Base-by-base conservation (phyloP, 2,888 invertebrate species). In the Resseliella maxima region DNA sequence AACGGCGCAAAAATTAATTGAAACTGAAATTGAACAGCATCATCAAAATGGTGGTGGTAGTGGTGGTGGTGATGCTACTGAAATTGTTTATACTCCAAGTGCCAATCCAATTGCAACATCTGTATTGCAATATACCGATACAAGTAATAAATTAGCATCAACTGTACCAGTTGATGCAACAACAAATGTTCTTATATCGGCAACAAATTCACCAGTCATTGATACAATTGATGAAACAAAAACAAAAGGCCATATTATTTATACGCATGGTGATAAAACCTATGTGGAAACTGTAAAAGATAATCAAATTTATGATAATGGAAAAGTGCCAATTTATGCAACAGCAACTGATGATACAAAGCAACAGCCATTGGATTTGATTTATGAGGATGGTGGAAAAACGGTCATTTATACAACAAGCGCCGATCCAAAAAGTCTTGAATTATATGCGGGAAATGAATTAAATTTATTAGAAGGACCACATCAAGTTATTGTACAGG, bases 331-430 rank as follows among this genome's bases (percentile, higher is more conserved):
- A 85, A 87, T 88, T 72, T 87, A 88, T 87, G 87, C 88, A 59
- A 41, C 85, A 27, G 86, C 89, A 87, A 27, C 89, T 89, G 38
- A 90, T 21, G 27, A 90, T 85, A 87, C 86, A 8, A 86, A 86
- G 18, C 91, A 46, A 88, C 95, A 92, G 86, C 95, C 95, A 88
- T 95, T 96, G 90, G 96, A 96, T 90, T 92, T 96, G 89, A 96
- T 96, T 89, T 96, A 96, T 91, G 95, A 96, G 89, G 96, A 96
- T 89, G 96, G 96, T 85, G 95, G 95, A 90, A 95, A 96, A 90
- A 96, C 96, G 1, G 95, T 96, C 87, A 96, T 96, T 90, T 96
- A 96, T 89, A 96, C 96, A 86, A 94, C 95, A 87, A 93, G 94
- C 50, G 35, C 41, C 12, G 95, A 96, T 89, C 95, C 95, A 89